Percentiles rank a stretch among this genome's conserved stretches.
These are phyloP conservation scores for Melanotaenia maccullochi DNA, from an alignment of 2,797 vertebrate species.

Conservation along the genomic window DNA sequence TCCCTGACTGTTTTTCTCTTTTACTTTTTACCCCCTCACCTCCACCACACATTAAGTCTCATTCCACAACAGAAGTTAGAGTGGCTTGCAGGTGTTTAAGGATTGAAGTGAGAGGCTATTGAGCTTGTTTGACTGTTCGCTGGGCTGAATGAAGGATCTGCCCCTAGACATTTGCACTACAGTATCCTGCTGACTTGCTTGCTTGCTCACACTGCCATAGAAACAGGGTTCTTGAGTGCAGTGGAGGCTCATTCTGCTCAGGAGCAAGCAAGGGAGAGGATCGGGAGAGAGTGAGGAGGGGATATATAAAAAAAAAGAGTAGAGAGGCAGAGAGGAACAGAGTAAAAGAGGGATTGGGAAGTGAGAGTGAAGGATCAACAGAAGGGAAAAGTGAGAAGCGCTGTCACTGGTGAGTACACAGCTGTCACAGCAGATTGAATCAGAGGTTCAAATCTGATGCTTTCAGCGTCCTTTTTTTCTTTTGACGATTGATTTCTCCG, in stretches of 20 bases:
- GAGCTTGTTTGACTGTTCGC: constrained; percentile 69
- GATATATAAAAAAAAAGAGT: neutral
- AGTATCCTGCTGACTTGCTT: constrained; percentile 81
- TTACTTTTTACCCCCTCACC: neutral
- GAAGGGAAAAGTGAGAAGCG: constrained; percentile 69
- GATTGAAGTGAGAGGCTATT: constrained; percentile 68
- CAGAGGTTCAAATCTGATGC: constrained; percentile 53
- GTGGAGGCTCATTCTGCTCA: constrained; percentile 80
- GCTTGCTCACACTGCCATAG: constrained; percentile 83
- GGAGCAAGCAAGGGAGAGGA: constrained; percentile 78
- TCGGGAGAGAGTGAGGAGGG: constrained; percentile 51
- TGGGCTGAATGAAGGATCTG: constrained; percentile 75
- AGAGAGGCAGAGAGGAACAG: constrained; percentile 5
- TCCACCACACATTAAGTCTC: constrained; percentile 8
- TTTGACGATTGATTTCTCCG: constrained; percentile 47
- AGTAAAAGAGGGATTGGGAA: constrained; percentile 11
- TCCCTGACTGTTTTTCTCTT: neutral
- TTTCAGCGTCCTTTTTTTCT: constrained; percentile 49
- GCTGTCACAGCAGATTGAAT: constrained; percentile 67
- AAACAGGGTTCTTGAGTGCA: constrained; percentile 80
- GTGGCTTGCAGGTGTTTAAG: constrained; percentile 46
- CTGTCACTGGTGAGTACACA: constrained; percentile 79
- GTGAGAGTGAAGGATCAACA: constrained; percentile 59
- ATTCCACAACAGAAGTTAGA: constrained; percentile 45
- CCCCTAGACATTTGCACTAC: constrained; percentile 80